Evolutionary conservation across 1,140 invertebrate species (phyloP).

Genomic region (Holcopasites calliopsidis): DNA sequence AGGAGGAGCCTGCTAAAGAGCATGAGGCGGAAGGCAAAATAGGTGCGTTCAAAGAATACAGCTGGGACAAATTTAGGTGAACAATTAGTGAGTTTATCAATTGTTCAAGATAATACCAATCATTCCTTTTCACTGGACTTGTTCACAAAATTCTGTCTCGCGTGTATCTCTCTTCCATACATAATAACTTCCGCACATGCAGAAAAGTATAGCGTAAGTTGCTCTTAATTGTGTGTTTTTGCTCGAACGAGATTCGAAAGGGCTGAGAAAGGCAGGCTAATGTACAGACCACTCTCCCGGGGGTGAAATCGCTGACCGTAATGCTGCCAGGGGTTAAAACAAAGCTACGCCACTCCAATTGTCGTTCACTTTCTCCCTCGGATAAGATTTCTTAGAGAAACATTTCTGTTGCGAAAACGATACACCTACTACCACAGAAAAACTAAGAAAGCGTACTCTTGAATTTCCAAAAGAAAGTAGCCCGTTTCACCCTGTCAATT

Average conservation of each 20-base stretch:
- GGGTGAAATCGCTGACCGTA: slow-evolving; percentile 1
- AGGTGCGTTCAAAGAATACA: slow-evolving; percentile 33
- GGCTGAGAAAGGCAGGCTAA: neutral
- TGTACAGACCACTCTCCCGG: neutral
- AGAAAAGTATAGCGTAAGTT: neutral
- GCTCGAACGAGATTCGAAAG: neutral
- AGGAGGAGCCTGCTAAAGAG: slow-evolving; percentile 65
- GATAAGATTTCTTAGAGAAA: neutral
- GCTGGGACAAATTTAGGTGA: too few species aligned
- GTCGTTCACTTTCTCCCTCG: neutral
- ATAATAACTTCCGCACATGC: neutral
- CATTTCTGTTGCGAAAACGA: too few species aligned
- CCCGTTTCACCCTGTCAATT: too few species aligned
- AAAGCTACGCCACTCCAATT: slow-evolving; percentile 11
- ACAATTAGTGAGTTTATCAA: too few species aligned
- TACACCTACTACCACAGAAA: too few species aligned
- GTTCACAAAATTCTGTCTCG: too few species aligned
- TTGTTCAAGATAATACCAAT: too few species aligned
- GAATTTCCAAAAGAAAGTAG: too few species aligned
- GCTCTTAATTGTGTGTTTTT: neutral
- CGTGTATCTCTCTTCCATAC: neutral
- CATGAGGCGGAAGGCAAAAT: slow-evolving; percentile 53
- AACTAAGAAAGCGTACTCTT: too few species aligned
- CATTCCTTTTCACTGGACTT: too few species aligned
- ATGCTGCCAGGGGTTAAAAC: neutral